Conservation (phyloP, 2,888 invertebrate genomes). For the Euplagia quadripunctaria region DNA sequence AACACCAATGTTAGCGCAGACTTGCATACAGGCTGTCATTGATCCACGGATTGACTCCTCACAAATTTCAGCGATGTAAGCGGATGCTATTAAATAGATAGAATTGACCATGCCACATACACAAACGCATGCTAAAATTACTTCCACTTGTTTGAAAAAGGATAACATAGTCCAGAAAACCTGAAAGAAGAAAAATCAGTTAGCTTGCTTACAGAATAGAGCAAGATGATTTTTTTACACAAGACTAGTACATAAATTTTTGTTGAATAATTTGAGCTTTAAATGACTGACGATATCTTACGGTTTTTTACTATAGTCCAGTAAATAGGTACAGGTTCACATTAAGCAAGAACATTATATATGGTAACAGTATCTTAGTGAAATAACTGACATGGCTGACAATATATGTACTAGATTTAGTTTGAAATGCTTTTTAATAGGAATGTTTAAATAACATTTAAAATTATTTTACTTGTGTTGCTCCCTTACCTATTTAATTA, state of each 20-base stretch:
- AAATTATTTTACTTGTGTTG: too few relatives aligned
- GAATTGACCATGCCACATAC: constrained; percentile 40
- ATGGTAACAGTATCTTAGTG: too few relatives aligned
- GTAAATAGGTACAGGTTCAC: too few relatives aligned
- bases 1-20: constrained; percentile 42
- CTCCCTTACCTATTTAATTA: too few relatives aligned
- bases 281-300: background rate
- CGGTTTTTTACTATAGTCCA: too few relatives aligned
- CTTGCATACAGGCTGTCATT: constrained; percentile 40
- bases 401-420: too few relatives aligned
- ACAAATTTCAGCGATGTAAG: constrained; percentile 52
- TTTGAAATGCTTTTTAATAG: too few relatives aligned
- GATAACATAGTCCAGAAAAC: constrained; percentile 40
- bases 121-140: constrained; percentile 35
- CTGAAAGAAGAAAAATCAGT: constrained; percentile 25
- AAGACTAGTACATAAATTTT: background rate
- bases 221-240: background rate
- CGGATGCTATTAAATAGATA: constrained; percentile 34
- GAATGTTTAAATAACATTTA: too few relatives aligned
- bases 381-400: too few relatives aligned
- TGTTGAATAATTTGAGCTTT: background rate
- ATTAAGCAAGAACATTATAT: too few relatives aligned
- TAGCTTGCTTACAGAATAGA: background rate
- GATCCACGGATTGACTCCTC: constrained; percentile 51
- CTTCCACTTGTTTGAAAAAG: constrained; percentile 37